phyloP scores from a whole-genome alignment of 2,797 vertebrate genomes.

The Aldrovandia affinis region DNA sequence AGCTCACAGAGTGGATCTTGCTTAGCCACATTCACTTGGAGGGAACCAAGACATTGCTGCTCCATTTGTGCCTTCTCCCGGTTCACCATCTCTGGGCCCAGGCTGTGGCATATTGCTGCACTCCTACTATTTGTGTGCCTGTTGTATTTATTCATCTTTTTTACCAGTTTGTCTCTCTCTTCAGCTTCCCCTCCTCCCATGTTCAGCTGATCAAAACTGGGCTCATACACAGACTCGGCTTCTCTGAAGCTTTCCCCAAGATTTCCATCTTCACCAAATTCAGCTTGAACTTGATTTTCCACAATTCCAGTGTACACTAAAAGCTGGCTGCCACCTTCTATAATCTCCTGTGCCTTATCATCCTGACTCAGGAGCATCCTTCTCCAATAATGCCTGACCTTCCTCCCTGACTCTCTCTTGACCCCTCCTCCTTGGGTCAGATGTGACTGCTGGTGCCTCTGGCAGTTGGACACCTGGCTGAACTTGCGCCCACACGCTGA shows the following conservation, averaged over 20 bases:
- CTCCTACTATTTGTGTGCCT: too few relatives aligned
- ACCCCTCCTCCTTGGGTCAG: not conserved
- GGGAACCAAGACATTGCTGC: too few relatives aligned
- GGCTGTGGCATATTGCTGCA: too few relatives aligned
- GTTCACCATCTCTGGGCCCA: too few relatives aligned
- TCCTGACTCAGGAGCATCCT: not conserved
- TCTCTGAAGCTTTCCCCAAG: not conserved
- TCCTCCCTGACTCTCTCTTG: not conserved
- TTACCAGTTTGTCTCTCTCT: not conserved
- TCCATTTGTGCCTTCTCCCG: too few relatives aligned
- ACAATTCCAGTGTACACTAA: not conserved
- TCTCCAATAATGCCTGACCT: not conserved
- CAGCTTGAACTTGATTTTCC: not conserved
- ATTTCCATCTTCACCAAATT: not conserved
- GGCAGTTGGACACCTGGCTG: slow-evolving; percentile 24
- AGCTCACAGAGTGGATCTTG: too few relatives aligned
- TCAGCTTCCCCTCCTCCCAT: not conserved
- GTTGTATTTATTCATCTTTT: not conserved
- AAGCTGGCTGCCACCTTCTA: not conserved
- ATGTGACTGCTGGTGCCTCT: slow-evolving; percentile 12
- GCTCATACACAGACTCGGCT: not conserved
- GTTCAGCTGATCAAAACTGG: not conserved
- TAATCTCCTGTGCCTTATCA: not conserved
- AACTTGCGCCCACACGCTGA: not conserved
- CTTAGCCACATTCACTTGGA: too few relatives aligned